phyloP scores from a whole-genome alignment of 1,140 invertebrate species.

The Drosophila quadrilineata region DNA sequence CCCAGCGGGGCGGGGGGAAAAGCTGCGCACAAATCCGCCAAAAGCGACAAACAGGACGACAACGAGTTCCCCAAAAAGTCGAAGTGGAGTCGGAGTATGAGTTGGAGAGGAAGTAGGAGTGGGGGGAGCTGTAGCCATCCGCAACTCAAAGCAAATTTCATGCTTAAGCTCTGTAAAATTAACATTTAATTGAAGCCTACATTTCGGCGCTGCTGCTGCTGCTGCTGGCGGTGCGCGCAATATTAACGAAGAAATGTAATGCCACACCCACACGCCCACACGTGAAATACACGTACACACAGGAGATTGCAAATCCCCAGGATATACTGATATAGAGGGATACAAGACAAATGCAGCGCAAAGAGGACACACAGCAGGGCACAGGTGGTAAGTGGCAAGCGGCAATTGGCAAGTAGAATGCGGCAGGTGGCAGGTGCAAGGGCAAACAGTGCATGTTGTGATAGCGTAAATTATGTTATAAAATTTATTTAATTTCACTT shows the following conservation, averaged over 20 bases:
- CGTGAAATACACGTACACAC: not conserved
- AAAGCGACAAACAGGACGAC: slow-evolving; percentile 15
- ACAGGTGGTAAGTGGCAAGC: no score
- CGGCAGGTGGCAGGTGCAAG: not conserved
- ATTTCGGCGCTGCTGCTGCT: slow-evolving; percentile 62
- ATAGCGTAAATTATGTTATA: slow-evolving; percentile 80
- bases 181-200: slow-evolving; percentile 80
- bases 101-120: not conserved
- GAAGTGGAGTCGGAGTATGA: not conserved
- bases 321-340: slow-evolving; percentile 1
- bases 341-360: slow-evolving; percentile 45
- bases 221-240: slow-evolving; percentile 43
- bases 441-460: slow-evolving; percentile 66
- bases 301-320: slow-evolving; percentile 26
- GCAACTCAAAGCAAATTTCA: slow-evolving; percentile 61
- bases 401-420: not conserved
- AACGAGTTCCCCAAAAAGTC: not conserved
- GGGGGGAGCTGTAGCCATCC: not conserved
- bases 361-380: no score
- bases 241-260: slow-evolving; percentile 36
- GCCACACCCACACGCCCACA: slow-evolving; percentile 3
- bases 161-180: slow-evolving; percentile 80
- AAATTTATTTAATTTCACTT: slow-evolving; percentile 80
- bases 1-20: no score
- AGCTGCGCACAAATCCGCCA: slow-evolving; percentile 26